These are phyloP conservation scores for Pocillopora damicornis DNA, from an alignment of 64 coral and sea anemone genomes.

Conservation along the genomic window DNA sequence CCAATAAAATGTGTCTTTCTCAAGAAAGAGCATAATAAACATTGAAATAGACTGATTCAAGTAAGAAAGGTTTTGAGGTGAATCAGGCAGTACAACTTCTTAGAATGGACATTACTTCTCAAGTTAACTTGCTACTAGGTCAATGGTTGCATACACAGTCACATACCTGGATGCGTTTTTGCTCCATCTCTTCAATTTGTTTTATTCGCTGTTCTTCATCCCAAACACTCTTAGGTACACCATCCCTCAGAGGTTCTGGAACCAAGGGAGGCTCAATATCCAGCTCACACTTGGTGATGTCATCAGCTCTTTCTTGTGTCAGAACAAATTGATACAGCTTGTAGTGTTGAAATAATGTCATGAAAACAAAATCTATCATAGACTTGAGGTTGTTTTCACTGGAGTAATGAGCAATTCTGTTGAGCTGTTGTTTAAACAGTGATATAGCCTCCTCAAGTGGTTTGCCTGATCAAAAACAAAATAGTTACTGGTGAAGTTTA, in stretches of 20 bases:
- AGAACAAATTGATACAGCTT: slow-evolving; percentile 82
- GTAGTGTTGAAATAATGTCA: slow-evolving; percentile 83
- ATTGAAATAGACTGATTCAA: too few relatives aligned
- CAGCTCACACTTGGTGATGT: slow-evolving; percentile 40
- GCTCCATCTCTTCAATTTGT: slow-evolving; percentile 72
- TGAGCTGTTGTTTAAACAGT: slow-evolving; percentile 43
- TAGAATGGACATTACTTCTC: too few relatives aligned
- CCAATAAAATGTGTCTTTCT: too few relatives aligned
- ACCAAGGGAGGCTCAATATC: slow-evolving; percentile 51
- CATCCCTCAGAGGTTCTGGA: slow-evolving; percentile 44
- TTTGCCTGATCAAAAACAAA: slow-evolving; percentile 44
- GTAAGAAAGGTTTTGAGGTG: too few relatives aligned
- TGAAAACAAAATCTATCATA: slow-evolving; percentile 63
- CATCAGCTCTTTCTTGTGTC: slow-evolving; percentile 52
- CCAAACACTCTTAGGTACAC: slow-evolving; percentile 65
- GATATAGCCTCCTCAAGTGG: slow-evolving; percentile 55
- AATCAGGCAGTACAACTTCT: too few relatives aligned
- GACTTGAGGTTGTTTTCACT: slow-evolving; percentile 63
- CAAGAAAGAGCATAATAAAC: too few relatives aligned
- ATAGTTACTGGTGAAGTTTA: background rate
- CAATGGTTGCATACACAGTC: too few relatives aligned
- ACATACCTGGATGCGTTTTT: slow-evolving; percentile 46
- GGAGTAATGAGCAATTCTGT: slow-evolving; percentile 3
- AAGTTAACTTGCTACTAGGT: background rate
- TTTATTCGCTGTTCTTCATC: slow-evolving; percentile 68